A percentile compares a stretch with the other conserved stretches of the same genome.
phyloP scores from a whole-genome alignment of 2,113 vertebrate genomes.

The Ovibos moschatus region DNA sequence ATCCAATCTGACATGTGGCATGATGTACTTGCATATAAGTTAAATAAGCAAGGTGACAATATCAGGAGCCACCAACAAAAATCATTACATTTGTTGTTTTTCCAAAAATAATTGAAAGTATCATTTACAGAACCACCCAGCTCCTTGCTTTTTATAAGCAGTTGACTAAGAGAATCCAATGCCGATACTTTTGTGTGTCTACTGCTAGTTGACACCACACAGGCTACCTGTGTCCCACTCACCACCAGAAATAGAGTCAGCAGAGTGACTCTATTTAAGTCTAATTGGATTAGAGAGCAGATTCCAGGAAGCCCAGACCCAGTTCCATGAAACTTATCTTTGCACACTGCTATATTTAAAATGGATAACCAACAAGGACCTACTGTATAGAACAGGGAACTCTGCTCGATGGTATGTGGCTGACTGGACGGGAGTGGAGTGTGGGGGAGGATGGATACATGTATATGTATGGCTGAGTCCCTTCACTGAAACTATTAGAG shows the following conservation, averaged over 20 bases:
- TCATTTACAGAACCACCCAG: not conserved
- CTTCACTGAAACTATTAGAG: not conserved
- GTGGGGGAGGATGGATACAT: not conserved
- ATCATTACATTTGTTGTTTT: not conserved
- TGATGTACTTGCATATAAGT: not conserved
- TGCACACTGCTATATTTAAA: not conserved
- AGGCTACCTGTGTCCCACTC: not conserved
- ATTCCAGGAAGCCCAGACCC: not conserved
- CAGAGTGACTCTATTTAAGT: not conserved
- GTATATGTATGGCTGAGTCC: not conserved
- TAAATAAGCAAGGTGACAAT: not conserved
- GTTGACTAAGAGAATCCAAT: fast-evolving
- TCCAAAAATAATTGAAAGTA: not conserved
- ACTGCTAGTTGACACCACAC: not conserved
- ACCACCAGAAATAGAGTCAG: not conserved
- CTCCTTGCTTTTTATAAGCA: not conserved
- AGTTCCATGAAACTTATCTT: not conserved
- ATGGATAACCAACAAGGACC: not conserved
- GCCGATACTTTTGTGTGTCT: fast-evolving
- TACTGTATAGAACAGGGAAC: not conserved
- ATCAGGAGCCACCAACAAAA: not conserved
- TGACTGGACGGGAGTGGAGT: not conserved
- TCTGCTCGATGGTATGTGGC: not conserved
- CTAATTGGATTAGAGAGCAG: not conserved
- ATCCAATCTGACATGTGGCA: not conserved